phyloP scores from a whole-genome alignment of 2,797 vertebrate species.

The Cynodonichthys magdalenae region DNA sequence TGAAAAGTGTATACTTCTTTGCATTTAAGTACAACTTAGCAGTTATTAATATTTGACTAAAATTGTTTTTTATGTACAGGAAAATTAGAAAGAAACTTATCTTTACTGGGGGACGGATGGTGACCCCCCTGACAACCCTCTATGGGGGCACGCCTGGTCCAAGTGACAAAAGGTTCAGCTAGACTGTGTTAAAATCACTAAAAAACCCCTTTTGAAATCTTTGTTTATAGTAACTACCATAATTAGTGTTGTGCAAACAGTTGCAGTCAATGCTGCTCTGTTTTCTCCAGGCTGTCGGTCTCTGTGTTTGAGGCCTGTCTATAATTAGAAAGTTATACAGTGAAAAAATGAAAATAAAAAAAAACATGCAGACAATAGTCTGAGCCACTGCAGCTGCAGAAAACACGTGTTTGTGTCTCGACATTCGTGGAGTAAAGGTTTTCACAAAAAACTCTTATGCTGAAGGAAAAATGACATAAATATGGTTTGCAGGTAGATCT shows the following conservation, averaged over 20 bases:
- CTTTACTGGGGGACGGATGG: too few relatives aligned
- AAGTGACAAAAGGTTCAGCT: conserved; percentile 45
- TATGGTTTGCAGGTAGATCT: background rate
- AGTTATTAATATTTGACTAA: too few relatives aligned
- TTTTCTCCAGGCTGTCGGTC: conserved; percentile 46
- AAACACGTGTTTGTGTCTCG: conserved; percentile 5
- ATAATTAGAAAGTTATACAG: conserved; percentile 43
- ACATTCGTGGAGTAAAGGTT: background rate
- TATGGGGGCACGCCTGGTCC: too few relatives aligned
- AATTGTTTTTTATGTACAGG: background rate
- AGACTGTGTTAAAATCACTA: conserved; percentile 22
- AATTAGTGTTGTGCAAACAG: conserved; percentile 62
- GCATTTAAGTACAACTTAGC: too few relatives aligned
- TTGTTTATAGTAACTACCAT: conserved; percentile 60
- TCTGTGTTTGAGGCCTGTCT: conserved; percentile 26
- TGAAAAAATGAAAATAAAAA: background rate
- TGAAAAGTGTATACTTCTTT: too few relatives aligned
- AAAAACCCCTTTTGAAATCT: conserved; percentile 28
- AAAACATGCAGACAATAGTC: conserved; percentile 14
- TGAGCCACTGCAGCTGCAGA: conserved; percentile 36
- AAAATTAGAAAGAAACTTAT: too few relatives aligned
- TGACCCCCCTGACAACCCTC: too few relatives aligned
- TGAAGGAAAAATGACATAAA: background rate
- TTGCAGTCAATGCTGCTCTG: conserved; percentile 47
- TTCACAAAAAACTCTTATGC: background rate